Conservation (phyloP, 2,113 vertebrate species). For the Neopipo cinnamomea region DNA sequence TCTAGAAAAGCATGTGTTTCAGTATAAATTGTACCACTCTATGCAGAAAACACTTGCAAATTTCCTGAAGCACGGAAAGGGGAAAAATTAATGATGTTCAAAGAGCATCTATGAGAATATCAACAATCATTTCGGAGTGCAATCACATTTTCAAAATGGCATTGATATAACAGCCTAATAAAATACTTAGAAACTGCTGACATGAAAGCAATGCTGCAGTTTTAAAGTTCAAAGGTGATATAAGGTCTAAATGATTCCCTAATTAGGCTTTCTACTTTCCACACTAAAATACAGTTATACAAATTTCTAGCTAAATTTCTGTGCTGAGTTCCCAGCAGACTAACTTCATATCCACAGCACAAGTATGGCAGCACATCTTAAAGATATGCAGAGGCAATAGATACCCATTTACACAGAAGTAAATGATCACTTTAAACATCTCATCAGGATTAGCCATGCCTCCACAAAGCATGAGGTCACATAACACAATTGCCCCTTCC, state of each 20-base stretch:
- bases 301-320: not conserved
- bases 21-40: not conserved
- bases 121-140: not conserved
- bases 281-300: not conserved
- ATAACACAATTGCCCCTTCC: not conserved
- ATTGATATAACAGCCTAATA: not conserved
- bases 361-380: not conserved
- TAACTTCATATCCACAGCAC: not conserved
- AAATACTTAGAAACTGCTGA: not conserved
- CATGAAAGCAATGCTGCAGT: not conserved
- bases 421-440: not conserved
- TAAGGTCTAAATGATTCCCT: not conserved
- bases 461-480: not conserved
- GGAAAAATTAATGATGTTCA: not conserved
- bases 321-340: not conserved
- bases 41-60: not conserved
- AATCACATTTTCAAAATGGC: not conserved
- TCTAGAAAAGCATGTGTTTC: not conserved
- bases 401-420: not conserved
- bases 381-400: not conserved
- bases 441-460: not conserved
- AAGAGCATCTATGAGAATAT: not conserved
- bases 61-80: not conserved
- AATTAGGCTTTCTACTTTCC: not conserved
- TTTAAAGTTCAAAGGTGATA: not conserved